phyloP scores from a whole-genome alignment of 1,140 invertebrate genomes.

The Camponotus floridanus region DNA sequence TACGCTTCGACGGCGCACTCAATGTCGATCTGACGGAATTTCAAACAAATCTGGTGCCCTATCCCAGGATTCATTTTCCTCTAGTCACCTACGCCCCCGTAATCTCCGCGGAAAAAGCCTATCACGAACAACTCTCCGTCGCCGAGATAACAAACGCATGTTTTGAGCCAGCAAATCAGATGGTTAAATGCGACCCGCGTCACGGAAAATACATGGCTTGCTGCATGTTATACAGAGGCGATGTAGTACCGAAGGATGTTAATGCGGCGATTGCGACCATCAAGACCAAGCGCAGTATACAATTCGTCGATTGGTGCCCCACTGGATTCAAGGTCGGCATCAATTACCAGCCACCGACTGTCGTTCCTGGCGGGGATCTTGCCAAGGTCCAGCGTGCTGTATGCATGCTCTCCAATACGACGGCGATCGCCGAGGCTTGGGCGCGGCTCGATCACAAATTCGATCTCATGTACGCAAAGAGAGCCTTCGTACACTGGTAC shows the following conservation, averaged over 20 bases:
- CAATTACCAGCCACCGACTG: slow-evolving; percentile 90
- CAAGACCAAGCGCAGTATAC: slow-evolving; percentile 82
- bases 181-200: slow-evolving; percentile 89
- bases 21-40: slow-evolving; percentile 73
- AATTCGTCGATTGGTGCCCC: slow-evolving; percentile 89
- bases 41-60: slow-evolving; percentile 74
- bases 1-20: slow-evolving; percentile 80
- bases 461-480: slow-evolving; percentile 72
- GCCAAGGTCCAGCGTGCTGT: slow-evolving; percentile 89
- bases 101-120: slow-evolving; percentile 85
- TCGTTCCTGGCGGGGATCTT: slow-evolving; percentile 88
- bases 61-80: slow-evolving; percentile 89
- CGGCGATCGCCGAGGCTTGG: slow-evolving; percentile 78
- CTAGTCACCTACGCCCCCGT: slow-evolving; percentile 73
- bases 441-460: slow-evolving; percentile 73
- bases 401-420: slow-evolving; percentile 90
- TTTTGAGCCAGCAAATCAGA: slow-evolving; percentile 90
- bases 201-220: slow-evolving; percentile 88
- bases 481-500: slow-evolving; percentile 88
- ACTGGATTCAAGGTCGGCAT: slow-evolving; percentile 89
- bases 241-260: slow-evolving; percentile 91
- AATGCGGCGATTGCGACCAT: slow-evolving; percentile 79
- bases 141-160: slow-evolving; percentile 86
- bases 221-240: slow-evolving; percentile 89
- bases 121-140: slow-evolving; percentile 70